Evolutionary conservation across 1,140 invertebrate genomes (phyloP).

Genomic region (Caenorhabditis brenneri): DNA sequence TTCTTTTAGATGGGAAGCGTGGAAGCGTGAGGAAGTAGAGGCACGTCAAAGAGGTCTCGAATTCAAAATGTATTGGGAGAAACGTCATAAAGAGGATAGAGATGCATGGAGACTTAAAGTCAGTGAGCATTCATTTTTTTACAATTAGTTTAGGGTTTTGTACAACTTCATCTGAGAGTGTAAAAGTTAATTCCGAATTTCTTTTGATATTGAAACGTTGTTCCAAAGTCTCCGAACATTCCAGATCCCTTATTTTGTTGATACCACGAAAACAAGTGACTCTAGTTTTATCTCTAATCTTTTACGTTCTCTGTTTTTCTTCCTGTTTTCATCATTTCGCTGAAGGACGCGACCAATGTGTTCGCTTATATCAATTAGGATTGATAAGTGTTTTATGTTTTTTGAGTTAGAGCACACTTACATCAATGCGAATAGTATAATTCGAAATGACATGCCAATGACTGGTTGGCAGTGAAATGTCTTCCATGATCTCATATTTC

Average conservation of each 20-base stretch:
- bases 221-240: no score
- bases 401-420: background rate
- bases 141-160: background rate
- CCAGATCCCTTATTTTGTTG: background rate
- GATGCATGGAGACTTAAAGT: conserved; percentile 56
- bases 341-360: background rate
- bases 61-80: conserved; percentile 58
- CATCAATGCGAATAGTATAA: no score
- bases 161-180: no score
- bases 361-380: background rate
- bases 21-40: conserved; percentile 52
- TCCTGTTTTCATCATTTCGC: conserved; percentile 5
- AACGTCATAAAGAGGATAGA: conserved; percentile 50
- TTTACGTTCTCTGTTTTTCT: background rate
- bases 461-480: no score
- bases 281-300: conserved; percentile 38
- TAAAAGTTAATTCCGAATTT: background rate
- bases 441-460: no score
- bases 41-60: conserved; percentile 47
- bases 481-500: no score
- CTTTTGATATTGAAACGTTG: no score
- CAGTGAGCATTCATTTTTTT: background rate
- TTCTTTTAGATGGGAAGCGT: conserved; percentile 54
- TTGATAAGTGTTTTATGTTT: background rate
- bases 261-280: background rate